These are phyloP conservation scores for Drosophila ohnishii DNA, from an alignment of 1,140 invertebrate species.

Conservation along the genomic window DNA sequence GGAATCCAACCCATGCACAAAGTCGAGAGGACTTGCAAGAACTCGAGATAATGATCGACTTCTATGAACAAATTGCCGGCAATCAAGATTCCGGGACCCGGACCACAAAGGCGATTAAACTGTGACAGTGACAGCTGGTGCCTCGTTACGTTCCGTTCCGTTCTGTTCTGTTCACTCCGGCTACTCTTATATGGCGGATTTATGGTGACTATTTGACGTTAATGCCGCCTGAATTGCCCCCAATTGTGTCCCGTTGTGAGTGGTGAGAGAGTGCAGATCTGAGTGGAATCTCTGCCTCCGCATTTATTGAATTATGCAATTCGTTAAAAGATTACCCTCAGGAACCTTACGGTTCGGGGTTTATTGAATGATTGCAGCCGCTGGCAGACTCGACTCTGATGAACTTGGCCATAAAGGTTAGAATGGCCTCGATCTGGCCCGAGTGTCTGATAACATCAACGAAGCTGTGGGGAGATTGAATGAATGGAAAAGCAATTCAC, in stretches of 20 bases:
- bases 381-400: constrained; percentile 11
- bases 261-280: constrained; percentile 6
- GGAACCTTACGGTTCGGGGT: constrained; percentile 42
- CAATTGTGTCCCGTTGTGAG: constrained; percentile 55
- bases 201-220: constrained; percentile 28
- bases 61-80: constrained; percentile 74
- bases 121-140: constrained; percentile 3
- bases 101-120: constrained; percentile 53
- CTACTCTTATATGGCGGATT: constrained; percentile 39
- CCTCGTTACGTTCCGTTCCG: not conserved
- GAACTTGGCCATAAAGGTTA: constrained; percentile 48
- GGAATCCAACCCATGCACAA: not conserved
- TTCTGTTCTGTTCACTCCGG: not conserved
- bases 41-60: constrained; percentile 75
- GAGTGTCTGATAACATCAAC: constrained; percentile 15
- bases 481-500: not conserved
- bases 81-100: constrained; percentile 48
- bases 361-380: constrained; percentile 73
- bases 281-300: constrained; percentile 13
- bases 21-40: constrained; percentile 66
- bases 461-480: constrained; percentile 8
- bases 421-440: constrained; percentile 6
- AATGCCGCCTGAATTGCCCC: constrained; percentile 58
- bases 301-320: constrained; percentile 80
- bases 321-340: constrained; percentile 71